phyloP scores from a whole-genome alignment of 2,797 vertebrate genomes.

The Gymnothorax javanicus region DNA sequence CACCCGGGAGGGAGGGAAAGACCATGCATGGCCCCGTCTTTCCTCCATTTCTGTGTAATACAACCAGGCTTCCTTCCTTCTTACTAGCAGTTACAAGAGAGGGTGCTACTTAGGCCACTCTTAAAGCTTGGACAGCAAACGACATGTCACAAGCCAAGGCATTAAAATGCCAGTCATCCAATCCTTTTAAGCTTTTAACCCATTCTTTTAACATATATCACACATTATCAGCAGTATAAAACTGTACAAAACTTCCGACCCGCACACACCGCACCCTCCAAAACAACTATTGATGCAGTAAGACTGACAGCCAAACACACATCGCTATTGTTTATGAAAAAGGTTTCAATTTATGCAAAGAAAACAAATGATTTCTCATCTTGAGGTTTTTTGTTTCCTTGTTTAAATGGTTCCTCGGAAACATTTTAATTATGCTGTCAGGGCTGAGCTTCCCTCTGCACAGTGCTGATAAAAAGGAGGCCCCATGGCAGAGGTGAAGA shows the following conservation, averaged over 20 bases:
- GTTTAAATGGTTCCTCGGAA: constrained; percentile 53
- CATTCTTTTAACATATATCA: background rate
- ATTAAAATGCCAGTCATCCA: background rate
- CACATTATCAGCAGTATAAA: background rate
- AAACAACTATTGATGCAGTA: background rate
- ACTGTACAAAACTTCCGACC: too few relatives aligned
- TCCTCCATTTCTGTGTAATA: constrained; percentile 69
- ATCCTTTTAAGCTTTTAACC: background rate
- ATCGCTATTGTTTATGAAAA: background rate
- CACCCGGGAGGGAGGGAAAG: constrained; percentile 68
- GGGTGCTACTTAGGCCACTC: background rate
- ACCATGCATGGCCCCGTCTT: constrained; percentile 53
- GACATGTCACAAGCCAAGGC: background rate
- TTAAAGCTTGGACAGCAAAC: background rate
- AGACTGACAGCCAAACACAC: constrained; percentile 22
- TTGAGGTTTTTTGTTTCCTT: constrained; percentile 54
- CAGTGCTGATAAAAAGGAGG: constrained; percentile 64
- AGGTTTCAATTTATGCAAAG: constrained; percentile 22
- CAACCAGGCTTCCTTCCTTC: constrained; percentile 74
- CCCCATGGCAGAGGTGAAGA: constrained; percentile 60
- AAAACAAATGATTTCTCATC: constrained; percentile 39
- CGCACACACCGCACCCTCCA: background rate
- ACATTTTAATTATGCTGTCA: constrained; percentile 38
- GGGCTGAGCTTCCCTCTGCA: constrained; percentile 59
- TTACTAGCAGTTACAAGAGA: constrained; percentile 55